Base-by-base conservation (phyloP, 2,113 vertebrate genomes). In the Aegypius monachus region DNA sequence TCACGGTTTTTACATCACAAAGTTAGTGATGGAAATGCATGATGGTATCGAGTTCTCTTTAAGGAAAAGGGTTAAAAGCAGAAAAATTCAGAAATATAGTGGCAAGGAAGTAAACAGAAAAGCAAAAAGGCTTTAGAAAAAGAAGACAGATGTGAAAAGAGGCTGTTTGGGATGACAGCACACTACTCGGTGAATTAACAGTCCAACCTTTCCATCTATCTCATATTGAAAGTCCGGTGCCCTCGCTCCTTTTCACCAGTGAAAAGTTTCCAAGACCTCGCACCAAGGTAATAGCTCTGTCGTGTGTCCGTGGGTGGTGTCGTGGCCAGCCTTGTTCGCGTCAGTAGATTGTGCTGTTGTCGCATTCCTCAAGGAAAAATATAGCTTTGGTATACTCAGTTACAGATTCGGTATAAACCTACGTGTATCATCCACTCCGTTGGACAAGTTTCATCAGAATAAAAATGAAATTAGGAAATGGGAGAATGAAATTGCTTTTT, bases 281-380 rank as follows among this genome's bases (percentile, higher is more conserved):
- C 45, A 13, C 9, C n/a, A 31, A 20, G 42, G 26, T 73, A 29
- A 9, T 3, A 17, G 40, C 63, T 84, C 42, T 38, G 14, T 18
- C 0, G 0, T 62, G 45, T 4, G 5, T 31, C n/a, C 0, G 0
- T 67, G 45, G 36, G 5, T 52, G 40, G 9, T 38, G 20, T 8
- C 26, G 2, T 8, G 45, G 40, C 25, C 77, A 67, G 23, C 42
- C 59, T 22, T 61, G 23, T 38, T 32, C 67, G 31, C 36, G 22
- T 16, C 52, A 48, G 32, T 2, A 29, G 32, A 11, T 47, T 65
- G 34, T 78, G 50, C 21, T 66, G 6, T 11, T 78, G 59, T 55
- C 68, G 43, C 43, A 17, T 81, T 66, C 20, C 59, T 58, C 61
- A 25, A 22, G 48, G 59, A 47, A 66, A 77, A 40, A 25, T 11